Conservation (phyloP, 2,113 vertebrate genomes). For the Arizona elegans region DNA sequence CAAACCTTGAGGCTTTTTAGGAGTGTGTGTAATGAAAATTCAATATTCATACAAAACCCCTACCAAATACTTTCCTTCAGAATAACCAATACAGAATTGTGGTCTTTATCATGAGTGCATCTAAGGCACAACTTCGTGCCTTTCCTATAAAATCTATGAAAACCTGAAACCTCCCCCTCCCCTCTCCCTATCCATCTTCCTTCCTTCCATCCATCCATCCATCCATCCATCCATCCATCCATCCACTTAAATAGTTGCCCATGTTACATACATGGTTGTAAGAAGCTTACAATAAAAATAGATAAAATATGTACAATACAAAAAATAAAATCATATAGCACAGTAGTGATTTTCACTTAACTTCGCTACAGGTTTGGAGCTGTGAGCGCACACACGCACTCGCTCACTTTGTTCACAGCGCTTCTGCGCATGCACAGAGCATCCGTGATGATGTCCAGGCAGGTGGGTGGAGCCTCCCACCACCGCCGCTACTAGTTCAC, state of each 20-base stretch:
- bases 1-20: background rate
- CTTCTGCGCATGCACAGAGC: no score
- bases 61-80: background rate
- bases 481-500: no score
- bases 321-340: background rate
- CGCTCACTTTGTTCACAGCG: no score
- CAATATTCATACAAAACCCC: background rate
- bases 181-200: background rate
- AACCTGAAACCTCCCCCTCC: background rate
- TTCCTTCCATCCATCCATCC: background rate
- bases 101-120: background rate
- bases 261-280: background rate
- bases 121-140: background rate
- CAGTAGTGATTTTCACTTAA: no score
- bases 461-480: no score
- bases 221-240: background rate
- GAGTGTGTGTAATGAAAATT: background rate
- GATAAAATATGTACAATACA: background rate
- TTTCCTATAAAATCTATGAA: background rate
- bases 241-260: background rate
- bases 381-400: no score
- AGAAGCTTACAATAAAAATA: background rate
- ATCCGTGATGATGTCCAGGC: no score
- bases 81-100: background rate
- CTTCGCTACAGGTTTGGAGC: no score